Evolutionary conservation across 2,113 vertebrate genomes (phyloP), one percentile per base, ranked within the genome.

Genomic region (Spilogale gracilis): DNA sequence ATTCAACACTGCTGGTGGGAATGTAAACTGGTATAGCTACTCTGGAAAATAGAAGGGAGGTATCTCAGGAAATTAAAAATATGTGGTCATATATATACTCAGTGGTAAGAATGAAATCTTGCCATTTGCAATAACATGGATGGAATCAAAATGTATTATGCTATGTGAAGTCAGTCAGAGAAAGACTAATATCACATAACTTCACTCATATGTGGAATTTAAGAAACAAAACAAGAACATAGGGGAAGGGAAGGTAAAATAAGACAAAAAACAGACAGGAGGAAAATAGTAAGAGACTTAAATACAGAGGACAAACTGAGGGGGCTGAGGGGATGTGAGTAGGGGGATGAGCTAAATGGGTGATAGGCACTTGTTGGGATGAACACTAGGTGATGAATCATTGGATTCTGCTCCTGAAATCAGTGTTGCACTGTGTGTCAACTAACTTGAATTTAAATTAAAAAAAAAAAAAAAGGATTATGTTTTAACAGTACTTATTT

Each of bases 401-500:
- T n/a, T 69, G 67, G n/a, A 69, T 69, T 69, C 67, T 69, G 67
- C 67, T 69, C 67, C 67, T 69, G 17, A 69, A 69, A 18, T 9
- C 67, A 69, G 32, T 38, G 32, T 8, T 69, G 32, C 16, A 38
- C 67, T 69, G 67, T 69, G 20, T 20, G 32, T 69, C 38, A 69
- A 69, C 67, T 69, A 69, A 38, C 16, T 69, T 69, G n/a, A 38
- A 69, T 69, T 38, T 69, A 69, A 18, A 18, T 69, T 21, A 56
- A 58, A 30, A 65, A 9, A 27, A 69, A 69, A 38, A 69, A 61
- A 61, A n/a, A n/a, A 95, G 50, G 67, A 48, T 76, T 21, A 48
- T 23, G 18, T 56, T 84, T 95, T 30, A 91, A 81, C 27, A 45
- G 23, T 81, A 93, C 56, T 63, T 32, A 50, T 38, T 91, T 97